Evolutionary conservation across 1,140 invertebrate species (phyloP), one percentile per base, ranked within the genome.

Genomic region (Antheraea mylitta): DNA sequence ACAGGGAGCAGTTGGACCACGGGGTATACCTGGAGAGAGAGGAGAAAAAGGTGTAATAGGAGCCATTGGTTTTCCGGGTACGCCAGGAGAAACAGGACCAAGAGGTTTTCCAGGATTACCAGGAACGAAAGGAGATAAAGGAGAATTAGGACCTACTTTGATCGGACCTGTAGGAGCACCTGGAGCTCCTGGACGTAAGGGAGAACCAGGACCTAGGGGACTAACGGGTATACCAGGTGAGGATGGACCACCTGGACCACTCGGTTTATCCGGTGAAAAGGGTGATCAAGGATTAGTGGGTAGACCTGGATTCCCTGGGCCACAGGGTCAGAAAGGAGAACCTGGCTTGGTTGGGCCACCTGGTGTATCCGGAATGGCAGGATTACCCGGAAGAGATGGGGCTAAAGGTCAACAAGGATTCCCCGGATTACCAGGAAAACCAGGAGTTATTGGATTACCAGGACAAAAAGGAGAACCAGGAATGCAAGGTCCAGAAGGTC

Each of bases 1-100:
- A 53, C 93, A 94, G 58, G 97, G 97, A 10, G 93, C 94, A 5
- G 94, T 95, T 18, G 97, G 97, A 59, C 93, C 95, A 2, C 92
- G 96, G 79, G 97, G 97, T 60, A 87, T 96, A 38, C 94, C 96
- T 48, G 97, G 97, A 53, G 93, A 93, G 2, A 93, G 96, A 78
- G 97, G 97, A 66, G 95, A 96, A 0, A 97, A 97, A 83, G 97
- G 97, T 72, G 93, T 95, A 30, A 81, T 92, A n/a, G 97, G 97
- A 19, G 93, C 94, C 0, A 94, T 96, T 90, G 97, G 97, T 64
- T 96, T 96, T 74, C 94, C 95, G 1, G 97, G 97, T 61, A 95
- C 96, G 66, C 86, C 92, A n/a, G 97, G 97, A 64, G 92, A 92
- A 75, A 93, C 94, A 74, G 96, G 96, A 30, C 73, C 86, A 0